A percentile compares a stretch with the other conserved stretches of the same genome.
Evolutionary conservation across 2,113 vertebrate genomes (phyloP).

Genomic region (Nicator chloris): DNA sequence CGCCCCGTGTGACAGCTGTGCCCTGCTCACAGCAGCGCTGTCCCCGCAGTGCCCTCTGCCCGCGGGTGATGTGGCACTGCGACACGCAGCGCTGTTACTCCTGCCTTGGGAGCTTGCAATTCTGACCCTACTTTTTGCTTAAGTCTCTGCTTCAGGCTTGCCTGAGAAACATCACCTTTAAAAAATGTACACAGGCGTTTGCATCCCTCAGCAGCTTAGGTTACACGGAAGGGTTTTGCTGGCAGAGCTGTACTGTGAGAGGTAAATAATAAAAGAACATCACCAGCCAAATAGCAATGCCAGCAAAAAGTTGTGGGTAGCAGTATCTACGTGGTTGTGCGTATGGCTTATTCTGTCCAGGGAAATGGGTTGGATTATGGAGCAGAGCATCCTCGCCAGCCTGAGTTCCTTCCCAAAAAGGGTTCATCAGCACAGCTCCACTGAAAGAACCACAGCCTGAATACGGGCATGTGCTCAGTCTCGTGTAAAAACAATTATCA

Average conservation of each 20-base stretch:
- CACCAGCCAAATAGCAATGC: neutral
- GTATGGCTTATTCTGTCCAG: neutral
- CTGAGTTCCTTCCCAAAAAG: neutral
- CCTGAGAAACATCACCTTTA: neutral
- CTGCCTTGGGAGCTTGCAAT: rapidly evolving
- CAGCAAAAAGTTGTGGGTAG: neutral
- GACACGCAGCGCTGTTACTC: rapidly evolving
- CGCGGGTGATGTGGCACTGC: neutral
- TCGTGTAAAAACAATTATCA: conserved; percentile 9
- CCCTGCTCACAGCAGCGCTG: neutral
- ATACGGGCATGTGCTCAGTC: neutral
- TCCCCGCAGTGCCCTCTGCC: neutral
- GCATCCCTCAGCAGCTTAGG: neutral
- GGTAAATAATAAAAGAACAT: neutral
- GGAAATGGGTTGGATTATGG: neutral
- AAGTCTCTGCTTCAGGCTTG: neutral
- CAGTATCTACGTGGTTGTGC: neutral
- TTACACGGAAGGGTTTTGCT: neutral
- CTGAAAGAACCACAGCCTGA: neutral
- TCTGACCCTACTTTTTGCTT: neutral
- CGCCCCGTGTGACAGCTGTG: neutral
- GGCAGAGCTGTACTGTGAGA: neutral
- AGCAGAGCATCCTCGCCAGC: neutral
- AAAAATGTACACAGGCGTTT: neutral
- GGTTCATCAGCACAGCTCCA: neutral